Conservation (phyloP, 2,888 invertebrate genomes). For the Zaprionus bogoriensis region DNA sequence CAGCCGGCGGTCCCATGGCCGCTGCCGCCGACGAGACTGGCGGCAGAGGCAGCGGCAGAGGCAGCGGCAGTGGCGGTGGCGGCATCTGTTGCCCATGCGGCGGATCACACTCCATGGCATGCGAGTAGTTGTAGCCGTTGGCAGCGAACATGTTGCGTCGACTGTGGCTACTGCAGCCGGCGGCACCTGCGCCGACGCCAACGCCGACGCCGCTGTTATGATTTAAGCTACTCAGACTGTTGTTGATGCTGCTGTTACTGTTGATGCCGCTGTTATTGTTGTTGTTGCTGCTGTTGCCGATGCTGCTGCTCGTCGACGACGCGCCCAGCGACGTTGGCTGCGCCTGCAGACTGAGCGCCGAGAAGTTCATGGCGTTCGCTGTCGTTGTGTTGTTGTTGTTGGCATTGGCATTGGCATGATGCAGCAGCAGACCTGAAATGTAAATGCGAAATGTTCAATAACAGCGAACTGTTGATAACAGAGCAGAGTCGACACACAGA, state of each 20-base stretch:
- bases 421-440: constrained; percentile 77
- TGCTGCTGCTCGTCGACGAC: constrained; percentile 12
- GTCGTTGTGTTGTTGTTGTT: constrained; percentile 46
- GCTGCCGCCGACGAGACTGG: constrained; percentile 40
- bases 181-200: constrained; percentile 45
- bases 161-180: constrained; percentile 42
- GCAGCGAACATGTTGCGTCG: constrained; percentile 46
- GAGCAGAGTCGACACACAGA: not conserved
- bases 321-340: constrained; percentile 31
- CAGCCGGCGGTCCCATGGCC: constrained; percentile 35
- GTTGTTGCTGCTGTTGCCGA: constrained; percentile 33
- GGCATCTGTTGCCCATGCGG: constrained; percentile 82
- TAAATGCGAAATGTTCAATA: constrained; percentile 22
- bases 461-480: constrained; percentile 1
- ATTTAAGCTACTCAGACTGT: constrained; percentile 75
- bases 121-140: constrained; percentile 80
- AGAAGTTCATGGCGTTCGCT: constrained; percentile 69
- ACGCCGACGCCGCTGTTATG: constrained; percentile 46
- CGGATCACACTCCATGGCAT: constrained; percentile 92
- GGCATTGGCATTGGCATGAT: constrained; percentile 70
- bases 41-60: constrained; percentile 27
- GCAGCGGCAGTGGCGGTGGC: constrained; percentile 55
- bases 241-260: constrained; percentile 45
- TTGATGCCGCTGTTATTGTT: constrained; percentile 45
- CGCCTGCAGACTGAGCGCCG: constrained; percentile 61